Evolutionary conservation across 1,140 invertebrate species (phyloP), one percentile per base, ranked within the genome.

Genomic region (Homarus americanus): DNA sequence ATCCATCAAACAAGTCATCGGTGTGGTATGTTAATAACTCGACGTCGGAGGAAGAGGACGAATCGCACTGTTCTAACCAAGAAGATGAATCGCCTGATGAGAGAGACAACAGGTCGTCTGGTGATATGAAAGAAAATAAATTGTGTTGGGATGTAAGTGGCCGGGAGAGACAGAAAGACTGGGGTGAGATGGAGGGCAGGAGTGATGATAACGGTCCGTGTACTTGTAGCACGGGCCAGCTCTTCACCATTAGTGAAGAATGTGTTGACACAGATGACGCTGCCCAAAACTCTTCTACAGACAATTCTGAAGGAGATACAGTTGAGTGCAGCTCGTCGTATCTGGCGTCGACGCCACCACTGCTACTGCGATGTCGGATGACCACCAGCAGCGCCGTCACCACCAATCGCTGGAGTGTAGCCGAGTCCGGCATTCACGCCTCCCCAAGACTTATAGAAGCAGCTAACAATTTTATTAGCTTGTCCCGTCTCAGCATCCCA

Each of bases 171-270:
- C 17, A 69, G 5, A 32, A 24, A 32, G 63, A 69, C 63, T 69
- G 53, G 36, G 4, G 28, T 20, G 79, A 44, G 40, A 32, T 38
- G 32, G 80, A 9, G n/a, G n/a, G 9, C 63, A 66, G 12, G 0
- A 66, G 28, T 20, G 34, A 20, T 83, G 58, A 75, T 75, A 9
- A 36, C 69, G 36, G 41, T 41, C 69, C 41, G 12, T 24, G 40
- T 20, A 49, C 49, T 32, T 36, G 38, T 44, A 86, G 69, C 44
- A 7, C 38, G 7, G 66, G 72, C 4, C 72, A 86, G 36, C 83
- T 86, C n/a, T 86, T 86, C 28, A 86, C 83, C n/a, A 86, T 86
- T n/a, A 75, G 28, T 41, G 83, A 86, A 53, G 83, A 86, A 34
- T 40, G 83, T 36, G 69, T 75, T 10, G 44, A 75, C 15, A 28